Evolutionary conservation across 1,140 invertebrate genomes (phyloP).

Genomic region (Macrocentrus cingulum): DNA sequence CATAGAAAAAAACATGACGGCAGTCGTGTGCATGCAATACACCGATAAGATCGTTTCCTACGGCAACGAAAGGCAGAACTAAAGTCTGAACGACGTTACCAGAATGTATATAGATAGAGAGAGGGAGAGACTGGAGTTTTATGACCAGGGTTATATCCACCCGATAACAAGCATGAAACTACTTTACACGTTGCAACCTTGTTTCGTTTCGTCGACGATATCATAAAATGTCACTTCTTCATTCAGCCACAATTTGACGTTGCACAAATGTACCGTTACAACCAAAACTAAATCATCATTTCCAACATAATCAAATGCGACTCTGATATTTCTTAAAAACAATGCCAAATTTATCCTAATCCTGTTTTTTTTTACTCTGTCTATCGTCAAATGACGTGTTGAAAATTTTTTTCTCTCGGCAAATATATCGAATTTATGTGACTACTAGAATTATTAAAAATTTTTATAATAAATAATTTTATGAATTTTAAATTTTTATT

Average conservation of each 20-base stretch:
- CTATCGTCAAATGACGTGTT: too few species aligned
- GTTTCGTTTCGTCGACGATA: constrained; percentile 6
- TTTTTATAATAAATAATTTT: too few species aligned
- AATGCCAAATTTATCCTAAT: too few species aligned
- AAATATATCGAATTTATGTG: too few species aligned
- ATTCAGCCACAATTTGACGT: constrained; percentile 15
- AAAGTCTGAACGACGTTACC: constrained; percentile 1
- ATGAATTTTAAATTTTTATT: too few species aligned
- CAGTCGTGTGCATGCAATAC: constrained; percentile 18
- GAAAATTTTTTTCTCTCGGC: too few species aligned
- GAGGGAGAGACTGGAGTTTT: constrained; percentile 13
- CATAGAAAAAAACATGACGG: constrained; percentile 2
- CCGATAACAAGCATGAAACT: constrained; percentile 21
- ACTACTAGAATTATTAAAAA: too few species aligned
- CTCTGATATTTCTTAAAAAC: too few species aligned
- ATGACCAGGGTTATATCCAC: constrained; percentile 22
- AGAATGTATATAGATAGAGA: background rate
- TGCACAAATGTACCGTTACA: constrained; percentile 15
- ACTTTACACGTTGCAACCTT: constrained; percentile 19
- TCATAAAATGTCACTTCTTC: constrained; percentile 21
- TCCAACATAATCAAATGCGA: too few species aligned
- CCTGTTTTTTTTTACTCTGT: too few species aligned
- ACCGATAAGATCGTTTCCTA: constrained; percentile 17
- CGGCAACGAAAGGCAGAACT: constrained; percentile 10
- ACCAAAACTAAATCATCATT: too few species aligned